Evolutionary conservation across 1,140 invertebrate genomes (phyloP).

Genomic region (Magallana gigas): DNA sequence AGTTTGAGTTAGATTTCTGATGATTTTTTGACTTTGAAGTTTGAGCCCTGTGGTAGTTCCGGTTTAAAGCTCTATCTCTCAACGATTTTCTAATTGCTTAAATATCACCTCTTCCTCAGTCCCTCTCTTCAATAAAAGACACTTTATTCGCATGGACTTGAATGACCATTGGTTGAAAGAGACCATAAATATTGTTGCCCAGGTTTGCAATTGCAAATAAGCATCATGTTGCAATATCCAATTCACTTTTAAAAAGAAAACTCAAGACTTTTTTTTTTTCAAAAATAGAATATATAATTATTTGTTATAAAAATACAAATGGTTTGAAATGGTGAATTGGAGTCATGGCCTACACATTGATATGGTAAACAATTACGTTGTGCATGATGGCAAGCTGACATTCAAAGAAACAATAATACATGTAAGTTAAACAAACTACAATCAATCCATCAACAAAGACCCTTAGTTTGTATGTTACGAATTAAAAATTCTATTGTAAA

Average conservation of each 20-base stretch:
- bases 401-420: background rate
- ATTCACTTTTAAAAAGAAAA: background rate
- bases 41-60: too few species aligned
- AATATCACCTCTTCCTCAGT: too few species aligned
- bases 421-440: background rate
- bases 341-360: background rate
- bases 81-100: too few species aligned
- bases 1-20: too few species aligned
- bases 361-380: constrained; percentile 22
- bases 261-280: background rate
- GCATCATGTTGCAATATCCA: too few species aligned
- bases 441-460: background rate
- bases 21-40: too few species aligned
- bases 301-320: constrained; percentile 39
- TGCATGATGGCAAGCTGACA: constrained; percentile 22
- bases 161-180: too few species aligned
- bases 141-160: too few species aligned
- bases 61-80: too few species aligned
- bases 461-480: background rate
- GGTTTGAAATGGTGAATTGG: constrained; percentile 15
- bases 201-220: too few species aligned
- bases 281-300: constrained; percentile 22
- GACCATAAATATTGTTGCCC: too few species aligned
- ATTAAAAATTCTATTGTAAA: constrained; percentile 1
- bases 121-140: too few species aligned